phyloP scores from a whole-genome alignment of 2,797 vertebrate genomes.

The Macropus fuliginosus region DNA sequence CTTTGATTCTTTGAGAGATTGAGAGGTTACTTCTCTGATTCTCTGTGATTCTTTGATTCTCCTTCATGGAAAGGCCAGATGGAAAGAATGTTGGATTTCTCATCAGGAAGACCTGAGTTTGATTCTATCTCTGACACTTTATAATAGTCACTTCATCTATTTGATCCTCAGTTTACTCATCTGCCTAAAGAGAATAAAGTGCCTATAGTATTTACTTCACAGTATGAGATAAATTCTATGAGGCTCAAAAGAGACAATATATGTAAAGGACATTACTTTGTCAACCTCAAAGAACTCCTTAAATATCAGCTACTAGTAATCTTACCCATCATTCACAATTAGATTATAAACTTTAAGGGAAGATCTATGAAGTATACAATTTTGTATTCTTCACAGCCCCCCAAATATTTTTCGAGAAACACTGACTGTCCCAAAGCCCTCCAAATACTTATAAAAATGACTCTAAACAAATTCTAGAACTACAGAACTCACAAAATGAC shows the following conservation, averaged over 20 bases:
- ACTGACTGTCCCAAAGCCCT: not conserved
- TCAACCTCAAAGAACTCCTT: not conserved
- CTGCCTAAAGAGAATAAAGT: not conserved
- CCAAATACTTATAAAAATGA: no score
- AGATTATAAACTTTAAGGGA: not conserved
- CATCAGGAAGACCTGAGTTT: not conserved
- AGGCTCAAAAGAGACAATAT: not conserved
- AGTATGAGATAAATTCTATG: not conserved
- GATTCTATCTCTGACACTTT: not conserved
- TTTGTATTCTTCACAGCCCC: not conserved
- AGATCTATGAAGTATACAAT: not conserved
- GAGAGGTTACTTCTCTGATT: not conserved
- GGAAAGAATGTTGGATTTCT: not conserved
- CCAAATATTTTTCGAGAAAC: not conserved
- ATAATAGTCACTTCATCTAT: not conserved
- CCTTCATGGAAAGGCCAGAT: not conserved
- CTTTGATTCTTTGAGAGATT: not conserved
- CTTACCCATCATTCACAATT: not conserved
- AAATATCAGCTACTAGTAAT: not conserved
- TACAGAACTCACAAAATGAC: no score
- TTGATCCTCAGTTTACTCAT: not conserved
- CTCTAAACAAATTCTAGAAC: no score
- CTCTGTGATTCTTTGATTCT: not conserved
- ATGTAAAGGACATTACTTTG: not conserved
- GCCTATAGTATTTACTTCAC: not conserved